Evolutionary conservation across 2,888 invertebrate genomes (phyloP).

Genomic region (Dermolepida albohirtum): DNA sequence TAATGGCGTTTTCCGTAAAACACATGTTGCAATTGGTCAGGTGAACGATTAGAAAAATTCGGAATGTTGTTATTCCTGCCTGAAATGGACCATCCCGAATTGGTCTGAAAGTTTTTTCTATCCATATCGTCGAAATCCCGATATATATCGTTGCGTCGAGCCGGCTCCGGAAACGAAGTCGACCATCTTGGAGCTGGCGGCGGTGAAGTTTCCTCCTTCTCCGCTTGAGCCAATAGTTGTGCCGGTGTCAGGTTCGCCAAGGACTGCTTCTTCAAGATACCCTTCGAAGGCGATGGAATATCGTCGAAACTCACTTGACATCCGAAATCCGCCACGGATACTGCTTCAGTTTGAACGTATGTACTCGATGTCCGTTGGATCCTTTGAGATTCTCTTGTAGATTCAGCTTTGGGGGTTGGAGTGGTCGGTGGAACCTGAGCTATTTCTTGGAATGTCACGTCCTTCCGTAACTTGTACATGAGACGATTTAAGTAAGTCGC

Average conservation of each 20-base stretch:
- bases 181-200: conserved; percentile 35
- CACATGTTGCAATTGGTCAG: conserved; percentile 4
- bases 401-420: conserved; percentile 11
- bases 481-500: conserved; percentile 47
- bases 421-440: conserved; percentile 11
- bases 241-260: conserved; percentile 63
- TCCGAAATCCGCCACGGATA: conserved; percentile 53
- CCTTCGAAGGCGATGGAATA: conserved; percentile 51
- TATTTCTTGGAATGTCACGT: conserved; percentile 26
- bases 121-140: conserved; percentile 24
- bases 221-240: conserved; percentile 56
- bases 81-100: conserved; percentile 14
- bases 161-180: background rate
- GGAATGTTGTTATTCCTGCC: background rate
- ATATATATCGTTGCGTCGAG: background rate
- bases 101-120: background rate
- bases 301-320: conserved; percentile 61
- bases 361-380: conserved; percentile 42
- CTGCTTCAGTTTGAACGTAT: conserved; percentile 45
- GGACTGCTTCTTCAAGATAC: conserved; percentile 56
- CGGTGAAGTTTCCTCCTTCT: conserved; percentile 31
- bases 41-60: background rate
- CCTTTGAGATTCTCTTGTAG: background rate
- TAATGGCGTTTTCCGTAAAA: conserved; percentile 24
- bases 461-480: conserved; percentile 43